Evolutionary conservation across 2,888 invertebrate species (phyloP).

Genomic region (Ophion ellenae): DNA sequence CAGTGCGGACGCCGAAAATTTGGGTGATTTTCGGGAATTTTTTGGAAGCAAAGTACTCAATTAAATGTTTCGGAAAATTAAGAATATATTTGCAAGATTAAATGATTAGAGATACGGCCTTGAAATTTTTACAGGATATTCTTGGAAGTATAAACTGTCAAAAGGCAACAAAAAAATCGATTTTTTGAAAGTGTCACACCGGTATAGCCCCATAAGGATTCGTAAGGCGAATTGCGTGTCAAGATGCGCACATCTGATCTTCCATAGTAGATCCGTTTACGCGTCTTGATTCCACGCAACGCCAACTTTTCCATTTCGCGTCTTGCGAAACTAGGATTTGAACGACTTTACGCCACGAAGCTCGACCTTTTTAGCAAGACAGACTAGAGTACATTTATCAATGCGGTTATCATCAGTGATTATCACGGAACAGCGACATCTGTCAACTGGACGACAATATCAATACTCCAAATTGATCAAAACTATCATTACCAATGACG

Average conservation of each 20-base stretch:
- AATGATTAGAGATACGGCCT: no score
- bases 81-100: no score
- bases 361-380: neutral
- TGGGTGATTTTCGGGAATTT: no score
- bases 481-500: neutral
- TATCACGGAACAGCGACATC: neutral
- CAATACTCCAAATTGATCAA: neutral
- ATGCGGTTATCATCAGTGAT: neutral
- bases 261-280: constrained; percentile 33
- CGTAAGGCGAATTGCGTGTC: constrained; percentile 55
- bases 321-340: constrained; percentile 34
- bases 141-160: no score
- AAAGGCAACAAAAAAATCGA: no score
- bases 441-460: neutral
- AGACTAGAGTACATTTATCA: neutral
- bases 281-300: constrained; percentile 55
- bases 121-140: no score
- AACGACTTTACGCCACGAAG: constrained; percentile 18
- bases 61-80: no score
- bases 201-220: constrained; percentile 40
- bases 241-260: constrained; percentile 60
- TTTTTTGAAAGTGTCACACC: no score
- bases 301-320: constrained; percentile 64
- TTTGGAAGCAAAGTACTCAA: no score
- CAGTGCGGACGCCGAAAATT: no score